phyloP scores from a whole-genome alignment of 2,888 invertebrate genomes.

The Diadegma fenestrale region DNA sequence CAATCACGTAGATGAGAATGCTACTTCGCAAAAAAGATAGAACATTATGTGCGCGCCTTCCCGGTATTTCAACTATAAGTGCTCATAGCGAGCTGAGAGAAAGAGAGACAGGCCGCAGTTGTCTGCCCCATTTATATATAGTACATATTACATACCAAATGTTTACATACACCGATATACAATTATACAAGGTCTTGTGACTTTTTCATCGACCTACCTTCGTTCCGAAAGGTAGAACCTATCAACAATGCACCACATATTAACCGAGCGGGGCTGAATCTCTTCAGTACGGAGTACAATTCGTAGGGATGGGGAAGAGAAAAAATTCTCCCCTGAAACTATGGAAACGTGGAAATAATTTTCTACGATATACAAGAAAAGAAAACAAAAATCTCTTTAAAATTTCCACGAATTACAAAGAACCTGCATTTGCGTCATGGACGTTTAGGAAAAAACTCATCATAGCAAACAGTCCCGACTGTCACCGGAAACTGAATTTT shows the following conservation, averaged over 20 bases:
- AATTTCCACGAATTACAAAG: background rate
- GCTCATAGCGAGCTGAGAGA: background rate
- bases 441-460: background rate
- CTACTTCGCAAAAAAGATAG: slow-evolving; percentile 64
- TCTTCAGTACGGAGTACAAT: slow-evolving; percentile 12
- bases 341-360: background rate
- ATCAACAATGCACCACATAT: slow-evolving; percentile 9
- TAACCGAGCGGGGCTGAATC: slow-evolving; percentile 13
- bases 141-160: background rate
- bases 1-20: slow-evolving; percentile 73
- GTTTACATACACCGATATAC: background rate
- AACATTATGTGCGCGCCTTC: slow-evolving; percentile 51
- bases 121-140: background rate
- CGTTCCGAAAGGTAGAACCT: slow-evolving; percentile 14
- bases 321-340: slow-evolving; percentile 16
- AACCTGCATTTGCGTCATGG: background rate
- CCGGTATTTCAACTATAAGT: slow-evolving; percentile 19
- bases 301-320: slow-evolving; percentile 9
- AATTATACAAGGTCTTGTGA: background rate
- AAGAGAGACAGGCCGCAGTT: background rate
- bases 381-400: background rate
- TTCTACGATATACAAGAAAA: background rate
- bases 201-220: slow-evolving; percentile 36
- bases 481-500: slow-evolving; percentile 45
- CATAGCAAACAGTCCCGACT: slow-evolving; percentile 13